phyloP scores from a whole-genome alignment of 2,888 invertebrate species.

The Trachelus tabidus region DNA sequence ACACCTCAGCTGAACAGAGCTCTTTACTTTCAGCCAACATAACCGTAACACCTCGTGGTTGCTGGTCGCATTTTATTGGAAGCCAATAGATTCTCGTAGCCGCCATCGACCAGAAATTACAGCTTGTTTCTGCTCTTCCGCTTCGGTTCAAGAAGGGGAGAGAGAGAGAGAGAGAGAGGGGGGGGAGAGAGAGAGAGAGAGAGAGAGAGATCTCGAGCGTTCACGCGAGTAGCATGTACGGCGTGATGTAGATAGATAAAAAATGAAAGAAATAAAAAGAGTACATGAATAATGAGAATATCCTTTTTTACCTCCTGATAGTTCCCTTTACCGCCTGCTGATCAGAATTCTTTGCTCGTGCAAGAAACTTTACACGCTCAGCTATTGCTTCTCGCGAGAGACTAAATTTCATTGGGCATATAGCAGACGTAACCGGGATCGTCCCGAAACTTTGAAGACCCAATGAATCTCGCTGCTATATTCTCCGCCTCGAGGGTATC shows the following conservation, averaged over 20 bases:
- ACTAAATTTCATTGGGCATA: neutral
- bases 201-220: too few relatives aligned
- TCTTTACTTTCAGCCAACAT: constrained; percentile 31
- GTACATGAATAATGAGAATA: neutral
- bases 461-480: constrained; percentile 5
- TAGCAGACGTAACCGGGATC: neutral
- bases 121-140: too few relatives aligned
- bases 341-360: neutral
- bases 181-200: too few relatives aligned
- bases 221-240: neutral
- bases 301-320: neutral
- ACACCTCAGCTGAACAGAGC: constrained; percentile 22
- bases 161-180: too few relatives aligned
- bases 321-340: neutral
- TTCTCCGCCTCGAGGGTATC: constrained; percentile 16
- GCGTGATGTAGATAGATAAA: neutral
- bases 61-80: constrained; percentile 26
- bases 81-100: constrained; percentile 24
- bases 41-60: constrained; percentile 7
- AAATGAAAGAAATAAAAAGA: neutral
- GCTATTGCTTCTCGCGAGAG: neutral
- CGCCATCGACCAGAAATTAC: too few relatives aligned
- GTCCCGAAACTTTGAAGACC: constrained; percentile 2
- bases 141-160: neutral
- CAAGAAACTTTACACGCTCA: neutral